Percentiles rank a stretch among this genome's conserved stretches.
Evolutionary conservation across 2,113 vertebrate species (phyloP).

Genomic region (Felis chaus): DNA sequence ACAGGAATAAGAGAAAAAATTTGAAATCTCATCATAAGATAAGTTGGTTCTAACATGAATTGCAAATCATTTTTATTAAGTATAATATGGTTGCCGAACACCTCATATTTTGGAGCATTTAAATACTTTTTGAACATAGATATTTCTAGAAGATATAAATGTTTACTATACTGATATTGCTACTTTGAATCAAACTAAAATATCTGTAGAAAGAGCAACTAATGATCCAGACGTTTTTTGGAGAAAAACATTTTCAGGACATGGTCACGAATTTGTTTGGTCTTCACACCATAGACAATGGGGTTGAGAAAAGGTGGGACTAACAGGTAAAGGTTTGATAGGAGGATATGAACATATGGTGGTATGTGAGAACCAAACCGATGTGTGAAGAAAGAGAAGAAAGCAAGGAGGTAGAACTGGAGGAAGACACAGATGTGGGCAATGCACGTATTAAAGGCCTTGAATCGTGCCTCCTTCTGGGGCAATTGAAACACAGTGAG

Average conservation of each 20-base stretch:
- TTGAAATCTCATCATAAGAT: background rate
- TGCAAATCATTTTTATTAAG: background rate
- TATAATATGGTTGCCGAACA: background rate
- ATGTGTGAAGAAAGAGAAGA: constrained; percentile 69
- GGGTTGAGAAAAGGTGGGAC: constrained; percentile 71
- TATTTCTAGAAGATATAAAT: background rate
- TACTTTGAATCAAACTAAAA: background rate
- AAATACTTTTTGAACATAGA: background rate
- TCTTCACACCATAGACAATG: constrained; percentile 67
- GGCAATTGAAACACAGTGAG: constrained; percentile 55
- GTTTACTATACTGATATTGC: background rate
- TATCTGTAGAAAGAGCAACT: background rate
- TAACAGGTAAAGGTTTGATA: constrained; percentile 63
- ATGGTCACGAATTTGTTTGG: constrained; percentile 56
- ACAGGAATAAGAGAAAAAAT: background rate
- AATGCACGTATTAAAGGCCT: constrained; percentile 69
- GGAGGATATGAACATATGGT: constrained; percentile 50
- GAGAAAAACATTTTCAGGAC: constrained; percentile 6
- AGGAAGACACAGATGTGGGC: constrained; percentile 71
- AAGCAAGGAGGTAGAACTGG: constrained; percentile 50
- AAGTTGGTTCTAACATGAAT: background rate
- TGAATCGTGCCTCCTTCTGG: constrained; percentile 48
- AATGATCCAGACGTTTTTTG: background rate
- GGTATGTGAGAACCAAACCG: constrained; percentile 62
- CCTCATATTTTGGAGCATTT: background rate